Evolutionary conservation across 2,797 vertebrate species (phyloP).

Genomic region (Pteronotus mesoamericanus): DNA sequence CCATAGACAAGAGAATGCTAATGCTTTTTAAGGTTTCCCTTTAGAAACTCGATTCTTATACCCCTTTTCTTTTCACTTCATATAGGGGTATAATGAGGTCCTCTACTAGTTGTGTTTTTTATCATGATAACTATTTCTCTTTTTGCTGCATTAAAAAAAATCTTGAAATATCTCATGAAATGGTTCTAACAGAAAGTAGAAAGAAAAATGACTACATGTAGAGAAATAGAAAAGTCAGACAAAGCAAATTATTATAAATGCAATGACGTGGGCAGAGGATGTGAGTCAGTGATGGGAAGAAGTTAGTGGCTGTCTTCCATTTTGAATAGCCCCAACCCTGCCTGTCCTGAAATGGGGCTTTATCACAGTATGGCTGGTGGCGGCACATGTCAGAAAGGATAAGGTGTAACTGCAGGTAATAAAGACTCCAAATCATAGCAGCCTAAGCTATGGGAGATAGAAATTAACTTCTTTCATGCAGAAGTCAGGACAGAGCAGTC

Average conservation of each 20-base stretch:
- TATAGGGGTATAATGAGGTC: conserved; percentile 34
- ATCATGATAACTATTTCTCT: conserved; percentile 42
- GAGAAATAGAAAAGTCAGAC: conserved; percentile 22
- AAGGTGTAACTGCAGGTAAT: not conserved
- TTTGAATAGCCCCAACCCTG: not conserved
- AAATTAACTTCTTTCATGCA: not conserved
- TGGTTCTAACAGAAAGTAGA: conserved; percentile 9
- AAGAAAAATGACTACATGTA: not conserved
- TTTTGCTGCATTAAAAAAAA: conserved; percentile 32
- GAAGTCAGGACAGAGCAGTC: not conserved
- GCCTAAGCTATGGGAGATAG: not conserved
- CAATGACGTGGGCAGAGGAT: not conserved
- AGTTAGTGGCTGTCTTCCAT: not conserved
- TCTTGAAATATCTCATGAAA: conserved; percentile 32
- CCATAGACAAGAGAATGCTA: conserved; percentile 22
- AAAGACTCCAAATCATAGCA: not conserved
- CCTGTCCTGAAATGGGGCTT: not conserved
- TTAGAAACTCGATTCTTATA: conserved; percentile 51
- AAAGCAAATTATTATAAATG: not conserved
- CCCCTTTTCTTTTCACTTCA: conserved; percentile 27
- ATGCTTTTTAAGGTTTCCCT: conserved; percentile 55
- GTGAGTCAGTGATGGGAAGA: not conserved
- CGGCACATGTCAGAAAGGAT: not conserved
- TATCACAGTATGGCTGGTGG: not conserved
- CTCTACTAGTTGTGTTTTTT: conserved; percentile 26